Evolutionary conservation across 2,113 vertebrate genomes (phyloP).

Genomic region (Poeciliopsis prolifica): DNA sequence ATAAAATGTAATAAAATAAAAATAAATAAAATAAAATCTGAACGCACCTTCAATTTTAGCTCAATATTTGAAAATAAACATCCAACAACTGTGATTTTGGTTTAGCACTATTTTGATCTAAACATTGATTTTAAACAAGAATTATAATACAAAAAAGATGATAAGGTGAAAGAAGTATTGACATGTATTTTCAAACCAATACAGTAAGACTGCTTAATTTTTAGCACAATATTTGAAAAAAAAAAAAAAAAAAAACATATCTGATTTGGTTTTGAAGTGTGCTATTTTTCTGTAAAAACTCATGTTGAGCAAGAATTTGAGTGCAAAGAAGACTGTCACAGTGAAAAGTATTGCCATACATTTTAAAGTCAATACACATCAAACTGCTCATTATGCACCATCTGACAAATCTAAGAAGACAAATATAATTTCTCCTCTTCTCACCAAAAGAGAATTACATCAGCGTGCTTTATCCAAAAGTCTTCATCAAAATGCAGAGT

Average conservation of each 20-base stretch:
- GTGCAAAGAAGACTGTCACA: neutral
- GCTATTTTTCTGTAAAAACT: neutral
- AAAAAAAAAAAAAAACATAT: too few relatives aligned
- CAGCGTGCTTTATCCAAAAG: too few relatives aligned
- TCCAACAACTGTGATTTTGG: too few relatives aligned
- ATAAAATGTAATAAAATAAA: too few relatives aligned
- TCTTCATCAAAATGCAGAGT: too few relatives aligned
- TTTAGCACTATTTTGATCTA: neutral
- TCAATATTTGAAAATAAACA: neutral
- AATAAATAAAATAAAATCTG: too few relatives aligned
- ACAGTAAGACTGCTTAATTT: neutral
- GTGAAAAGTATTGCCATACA: neutral
- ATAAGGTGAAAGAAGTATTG: neutral
- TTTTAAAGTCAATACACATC: neutral
- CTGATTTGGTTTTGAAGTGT: neutral
- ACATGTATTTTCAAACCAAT: neutral
- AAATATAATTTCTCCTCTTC: too few relatives aligned
- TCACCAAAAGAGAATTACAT: too few relatives aligned
- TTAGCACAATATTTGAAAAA: too few relatives aligned
- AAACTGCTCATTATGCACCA: neutral
- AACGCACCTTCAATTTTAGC: constrained; percentile 2
- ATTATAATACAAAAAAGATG: neutral
- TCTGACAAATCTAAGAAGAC: neutral
- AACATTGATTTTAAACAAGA: neutral
- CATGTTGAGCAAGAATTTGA: neutral